Base-by-base conservation (phyloP, 2,113 vertebrate genomes). In the Heliornis fulica region DNA sequence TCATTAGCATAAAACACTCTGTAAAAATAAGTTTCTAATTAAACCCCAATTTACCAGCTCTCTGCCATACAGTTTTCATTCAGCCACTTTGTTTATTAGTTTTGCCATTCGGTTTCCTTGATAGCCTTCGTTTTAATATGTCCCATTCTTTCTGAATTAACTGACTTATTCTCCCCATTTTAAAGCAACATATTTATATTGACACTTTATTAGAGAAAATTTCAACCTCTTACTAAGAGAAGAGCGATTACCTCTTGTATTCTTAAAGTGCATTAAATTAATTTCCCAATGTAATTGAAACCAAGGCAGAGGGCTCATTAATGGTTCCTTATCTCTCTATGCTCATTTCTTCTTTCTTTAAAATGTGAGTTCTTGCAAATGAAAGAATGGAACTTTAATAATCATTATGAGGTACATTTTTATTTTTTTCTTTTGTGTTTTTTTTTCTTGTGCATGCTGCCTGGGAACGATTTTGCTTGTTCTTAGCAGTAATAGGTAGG, bases 401-500 rank as follows among this genome's bases (percentile, higher is more conserved):
- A 96, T 95, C 94, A 94, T 95, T 68, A 89, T 96, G 80, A 96
- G 85, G 75, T 97, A 95, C 68, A 95, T 97, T 95, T 98, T 97
- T 97, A 93, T 97, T 97, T 98, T 98, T 97, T 98, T 95, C 20
- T 32, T 29, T 74, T 97, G n/a, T n/a, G n/a, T 83, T 95, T 97
- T 97, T 94, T 97, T 90, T 97, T 97, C 98, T 99, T 87, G 98
- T 99, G 99, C 99, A 99, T 98, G 99, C 98, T 98, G 99, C 98
- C 98, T 98, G 98, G 98, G 98, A 99, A 98, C 97, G 96, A 96
- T 98, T 98, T 98, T 98, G 97, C 98, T 99, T 99, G 98, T 98
- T 98, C 98, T 99, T 99, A 99, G 99, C 98, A 99, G 98, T 99
- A 98, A 98, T 99, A 98, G 99, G 98, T 99, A 99, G 99, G 98